Evolutionary conservation across 1,140 invertebrate species (phyloP), one percentile per base, ranked within the genome.

Genomic region (Philotrypesis tridentata): DNA sequence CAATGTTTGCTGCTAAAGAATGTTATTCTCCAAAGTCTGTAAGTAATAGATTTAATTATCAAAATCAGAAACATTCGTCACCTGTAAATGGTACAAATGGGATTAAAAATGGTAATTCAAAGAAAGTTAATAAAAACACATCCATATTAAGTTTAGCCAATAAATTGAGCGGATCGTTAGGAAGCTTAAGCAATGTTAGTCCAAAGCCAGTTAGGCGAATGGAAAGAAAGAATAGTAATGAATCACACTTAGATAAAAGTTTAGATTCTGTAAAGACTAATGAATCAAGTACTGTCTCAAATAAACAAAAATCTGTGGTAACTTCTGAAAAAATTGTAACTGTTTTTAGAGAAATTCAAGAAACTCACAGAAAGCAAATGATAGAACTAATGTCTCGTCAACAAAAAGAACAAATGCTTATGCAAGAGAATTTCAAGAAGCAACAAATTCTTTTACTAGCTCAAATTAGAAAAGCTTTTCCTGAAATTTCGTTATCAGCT

Each of bases 301-400:
- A 77, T 8, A 87, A 86, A 71, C 78, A 17, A 17, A 88, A 87
- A 43, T 84, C 87, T 67, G 82, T 80, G 5, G 79, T 87, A 37
- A 88, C 89, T 0, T 88, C 91, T 9, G 89, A 91, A 9, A 91
- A 91, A 84, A 85, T 92, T 31, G 61, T 92, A 65, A 82, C 83
- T n/a, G 86, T 92, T 37, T 91, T 92, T 60, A 89, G 92, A 76
- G 93, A 94, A 85, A 92, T 94, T 83, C 93, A 94, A 85, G 93
- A 93, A 67, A 91, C 93, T 79, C 94, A 94, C 82, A 90, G 93
- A n/a, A 90, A 90, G 37, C 92, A 94, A 87, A 93, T 94, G 93
- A 87, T 89, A 0, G 92, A 91, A 55, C 84, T 95, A 67, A 88
- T 94, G 6, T 91, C 92, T 72, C 93, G 93, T 55, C 94, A 95